These are phyloP conservation scores for Hesperia comma DNA, from an alignment of 2,888 invertebrate species.

Conservation along the genomic window DNA sequence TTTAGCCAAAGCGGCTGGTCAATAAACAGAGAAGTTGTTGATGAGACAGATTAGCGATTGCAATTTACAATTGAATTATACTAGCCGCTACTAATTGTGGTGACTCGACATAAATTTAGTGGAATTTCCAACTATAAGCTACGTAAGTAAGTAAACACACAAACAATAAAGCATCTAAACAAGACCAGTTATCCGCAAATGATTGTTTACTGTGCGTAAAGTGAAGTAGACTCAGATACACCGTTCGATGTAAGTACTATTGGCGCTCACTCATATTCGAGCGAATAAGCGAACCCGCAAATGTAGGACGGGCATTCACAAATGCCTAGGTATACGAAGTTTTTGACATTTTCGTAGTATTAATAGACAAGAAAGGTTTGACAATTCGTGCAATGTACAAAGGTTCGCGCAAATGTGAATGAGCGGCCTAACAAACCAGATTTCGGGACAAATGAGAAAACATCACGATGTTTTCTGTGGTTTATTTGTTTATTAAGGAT, in stretches of 20 bases:
- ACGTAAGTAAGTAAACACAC: conserved; percentile 66
- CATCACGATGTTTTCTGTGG: too few relatives aligned
- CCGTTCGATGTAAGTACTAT: conserved; percentile 12
- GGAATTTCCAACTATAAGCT: conserved; percentile 58
- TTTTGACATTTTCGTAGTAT: too few relatives aligned
- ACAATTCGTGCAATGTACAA: too few relatives aligned
- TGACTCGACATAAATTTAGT: conserved; percentile 39
- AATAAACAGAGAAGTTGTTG: conserved; percentile 27
- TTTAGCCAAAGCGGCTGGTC: conserved; percentile 24
- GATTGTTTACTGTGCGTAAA: conserved; percentile 63
- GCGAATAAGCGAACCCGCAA: too few relatives aligned
- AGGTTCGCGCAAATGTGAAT: too few relatives aligned
- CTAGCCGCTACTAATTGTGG: conserved; percentile 28
- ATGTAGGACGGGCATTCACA: too few relatives aligned
- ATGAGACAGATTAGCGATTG: conserved; percentile 29
- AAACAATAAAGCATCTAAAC: conserved; percentile 69
- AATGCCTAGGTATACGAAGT: too few relatives aligned
- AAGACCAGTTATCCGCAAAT: conserved; percentile 69
- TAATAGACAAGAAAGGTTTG: too few relatives aligned
- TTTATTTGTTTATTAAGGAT: too few relatives aligned
- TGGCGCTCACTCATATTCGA: not conserved
- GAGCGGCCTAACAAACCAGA: too few relatives aligned
- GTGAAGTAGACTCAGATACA: conserved; percentile 21
- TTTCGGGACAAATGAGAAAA: too few relatives aligned
- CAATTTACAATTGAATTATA: conserved; percentile 37